These are phyloP conservation scores for Rhyacophila evoluta DNA, from an alignment of 2,888 invertebrate species.

Conservation along the genomic window DNA sequence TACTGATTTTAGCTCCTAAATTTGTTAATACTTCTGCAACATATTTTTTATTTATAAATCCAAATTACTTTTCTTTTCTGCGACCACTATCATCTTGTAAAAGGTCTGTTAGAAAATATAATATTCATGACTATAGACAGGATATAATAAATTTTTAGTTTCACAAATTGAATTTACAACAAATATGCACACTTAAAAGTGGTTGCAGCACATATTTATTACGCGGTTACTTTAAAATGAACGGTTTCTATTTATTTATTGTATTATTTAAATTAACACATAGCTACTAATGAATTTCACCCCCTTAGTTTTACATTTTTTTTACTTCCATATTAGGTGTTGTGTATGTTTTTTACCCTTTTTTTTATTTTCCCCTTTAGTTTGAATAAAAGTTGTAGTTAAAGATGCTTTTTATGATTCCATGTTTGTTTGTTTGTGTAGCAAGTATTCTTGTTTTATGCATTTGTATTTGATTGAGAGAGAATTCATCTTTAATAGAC, in stretches of 20 bases:
- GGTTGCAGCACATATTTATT: no score
- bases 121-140: no score
- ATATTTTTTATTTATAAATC: no score
- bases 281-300: constrained; percentile 3
- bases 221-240: no score
- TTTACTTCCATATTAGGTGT: background rate
- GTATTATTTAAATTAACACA: constrained; percentile 7
- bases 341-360: constrained; percentile 2
- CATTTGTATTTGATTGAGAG: background rate
- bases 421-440: constrained; percentile 6
- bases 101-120: no score
- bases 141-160: no score
- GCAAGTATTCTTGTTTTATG: background rate
- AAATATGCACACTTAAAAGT: no score
- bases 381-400: constrained; percentile 1
- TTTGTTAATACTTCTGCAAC: no score
- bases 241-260: background rate
- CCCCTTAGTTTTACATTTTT: background rate
- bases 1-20: no score
- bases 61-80: no score
- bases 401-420: constrained; percentile 8
- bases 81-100: no score
- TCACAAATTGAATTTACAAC: no score
- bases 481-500: background rate
- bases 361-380: background rate